Conservation (phyloP, 1,140 invertebrate species). For the Neomicropteryx cornuta region DNA sequence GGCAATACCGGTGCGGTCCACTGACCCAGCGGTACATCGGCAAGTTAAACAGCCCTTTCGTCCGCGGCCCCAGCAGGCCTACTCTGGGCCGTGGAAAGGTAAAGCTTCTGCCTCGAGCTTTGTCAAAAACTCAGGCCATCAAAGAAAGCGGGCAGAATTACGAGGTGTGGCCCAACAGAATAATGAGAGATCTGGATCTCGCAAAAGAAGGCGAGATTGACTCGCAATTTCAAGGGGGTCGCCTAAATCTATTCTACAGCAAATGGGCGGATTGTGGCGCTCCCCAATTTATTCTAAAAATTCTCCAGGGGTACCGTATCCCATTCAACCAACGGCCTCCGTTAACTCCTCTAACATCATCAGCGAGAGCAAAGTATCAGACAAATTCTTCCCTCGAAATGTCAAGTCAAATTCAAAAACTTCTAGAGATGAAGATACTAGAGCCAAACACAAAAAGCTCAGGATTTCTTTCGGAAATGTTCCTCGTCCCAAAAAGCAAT, state of each 20-base stretch:
- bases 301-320: slow-evolving; percentile 5
- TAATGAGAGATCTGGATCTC: no score
- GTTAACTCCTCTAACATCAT: not conserved
- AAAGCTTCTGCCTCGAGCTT: no score
- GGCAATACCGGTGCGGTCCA: no score
- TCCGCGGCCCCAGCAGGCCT: no score
- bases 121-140: no score
- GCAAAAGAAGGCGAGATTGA: not conserved
- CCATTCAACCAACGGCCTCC: slow-evolving; percentile 3
- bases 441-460: slow-evolving; percentile 7
- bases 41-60: no score
- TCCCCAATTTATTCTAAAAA: slow-evolving; percentile 3
- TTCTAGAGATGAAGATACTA: slow-evolving; percentile 11
- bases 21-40: no score
- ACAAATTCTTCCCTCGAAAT: not conserved
- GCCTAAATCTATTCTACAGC: not conserved
- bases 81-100: no score
- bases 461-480: slow-evolving; percentile 9
- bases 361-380: not conserved
- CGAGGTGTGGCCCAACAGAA: no score
- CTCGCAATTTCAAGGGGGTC: not conserved
- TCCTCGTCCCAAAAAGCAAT: slow-evolving; percentile 9
- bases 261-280: not conserved
- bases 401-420: slow-evolving; percentile 8
- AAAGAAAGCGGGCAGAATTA: no score